These are phyloP conservation scores for Plumapathes pennacea DNA, from an alignment of 92 coral and sea anemone genomes.

Conservation along the genomic window DNA sequence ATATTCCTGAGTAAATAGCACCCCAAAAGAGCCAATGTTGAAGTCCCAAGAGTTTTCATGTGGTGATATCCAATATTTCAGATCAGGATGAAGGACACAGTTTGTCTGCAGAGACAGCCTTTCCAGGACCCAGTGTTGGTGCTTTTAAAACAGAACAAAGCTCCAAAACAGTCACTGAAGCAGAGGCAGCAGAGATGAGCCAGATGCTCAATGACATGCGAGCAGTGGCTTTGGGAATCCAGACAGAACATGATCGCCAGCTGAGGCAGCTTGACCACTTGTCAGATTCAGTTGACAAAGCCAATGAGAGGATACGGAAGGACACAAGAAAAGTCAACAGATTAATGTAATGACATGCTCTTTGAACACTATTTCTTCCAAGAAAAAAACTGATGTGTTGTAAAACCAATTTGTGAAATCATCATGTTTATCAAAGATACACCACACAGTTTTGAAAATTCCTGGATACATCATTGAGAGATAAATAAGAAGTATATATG, in stretches of 20 bases:
- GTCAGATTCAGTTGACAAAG: constrained; percentile 93
- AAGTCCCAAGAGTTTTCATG: too few species aligned
- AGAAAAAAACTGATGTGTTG: too few species aligned
- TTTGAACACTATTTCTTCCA: too few species aligned
- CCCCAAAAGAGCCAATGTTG: too few species aligned
- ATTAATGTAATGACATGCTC: constrained; percentile 38
- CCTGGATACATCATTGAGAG: too few species aligned
- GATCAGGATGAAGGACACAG: neutral
- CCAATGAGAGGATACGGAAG: constrained; percentile 73
- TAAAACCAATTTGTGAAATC: too few species aligned
- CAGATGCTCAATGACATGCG: constrained; percentile 74
- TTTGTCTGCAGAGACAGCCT: too few species aligned
- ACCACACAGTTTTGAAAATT: too few species aligned
- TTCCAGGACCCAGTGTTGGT: too few species aligned
- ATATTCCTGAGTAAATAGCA: too few species aligned
- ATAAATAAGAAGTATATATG: too few species aligned
- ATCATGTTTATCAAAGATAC: too few species aligned
- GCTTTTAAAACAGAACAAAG: constrained; percentile 1
- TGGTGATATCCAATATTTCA: neutral
- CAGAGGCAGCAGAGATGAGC: constrained; percentile 86
- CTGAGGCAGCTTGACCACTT: constrained; percentile 69
- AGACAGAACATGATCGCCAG: constrained; percentile 83
- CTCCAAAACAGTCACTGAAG: constrained; percentile 57
- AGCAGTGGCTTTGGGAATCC: constrained; percentile 85
- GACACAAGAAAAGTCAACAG: constrained; percentile 58